Percentiles rank a stretch among this genome's conserved stretches.
phyloP scores from a whole-genome alignment of 2,113 vertebrate genomes.

The Sigmodon hispidus region DNA sequence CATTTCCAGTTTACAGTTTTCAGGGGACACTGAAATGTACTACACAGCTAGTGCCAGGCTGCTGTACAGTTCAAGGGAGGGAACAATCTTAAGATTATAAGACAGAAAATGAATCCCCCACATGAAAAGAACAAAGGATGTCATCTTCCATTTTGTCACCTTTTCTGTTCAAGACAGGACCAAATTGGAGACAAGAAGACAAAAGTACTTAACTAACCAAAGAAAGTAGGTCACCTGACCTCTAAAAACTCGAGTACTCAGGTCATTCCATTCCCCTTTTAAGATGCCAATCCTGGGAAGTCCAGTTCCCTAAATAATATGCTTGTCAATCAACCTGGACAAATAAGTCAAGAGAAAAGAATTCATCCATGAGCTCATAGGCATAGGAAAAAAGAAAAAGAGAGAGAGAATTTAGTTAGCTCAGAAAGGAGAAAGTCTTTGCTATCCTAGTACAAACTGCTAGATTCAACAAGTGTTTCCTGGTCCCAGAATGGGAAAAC shows the following conservation, averaged over 20 bases:
- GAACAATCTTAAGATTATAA: conserved; percentile 34
- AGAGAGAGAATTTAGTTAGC: not conserved
- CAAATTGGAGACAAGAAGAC: not conserved
- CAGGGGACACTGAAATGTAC: conserved; percentile 3
- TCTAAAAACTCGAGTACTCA: conserved; percentile 1
- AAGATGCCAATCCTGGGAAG: conserved; percentile 22
- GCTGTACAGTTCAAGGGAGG: conserved; percentile 15
- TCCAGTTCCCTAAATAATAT: conserved; percentile 19
- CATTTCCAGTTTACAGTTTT: conserved; percentile 53
- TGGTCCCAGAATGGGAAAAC: conserved; percentile 14
- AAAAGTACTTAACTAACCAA: conserved; percentile 52
- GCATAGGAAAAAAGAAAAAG: not conserved
- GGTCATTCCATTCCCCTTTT: conserved; percentile 11
- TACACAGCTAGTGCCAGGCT: not conserved
- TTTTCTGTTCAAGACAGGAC: conserved; percentile 40
- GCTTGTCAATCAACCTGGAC: conserved; percentile 10
- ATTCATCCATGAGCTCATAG: not conserved
- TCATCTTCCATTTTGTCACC: conserved; percentile 48
- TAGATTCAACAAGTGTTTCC: not conserved
- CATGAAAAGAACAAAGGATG: conserved; percentile 50
- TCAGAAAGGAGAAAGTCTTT: conserved; percentile 11
- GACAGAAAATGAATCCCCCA: conserved; percentile 15
- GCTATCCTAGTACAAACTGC: not conserved
- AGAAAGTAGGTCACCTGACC: conserved; percentile 43
- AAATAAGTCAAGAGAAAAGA: conserved; percentile 37